phyloP scores from a whole-genome alignment of 1,140 invertebrate species.

The Himalopsyche phryganea region DNA sequence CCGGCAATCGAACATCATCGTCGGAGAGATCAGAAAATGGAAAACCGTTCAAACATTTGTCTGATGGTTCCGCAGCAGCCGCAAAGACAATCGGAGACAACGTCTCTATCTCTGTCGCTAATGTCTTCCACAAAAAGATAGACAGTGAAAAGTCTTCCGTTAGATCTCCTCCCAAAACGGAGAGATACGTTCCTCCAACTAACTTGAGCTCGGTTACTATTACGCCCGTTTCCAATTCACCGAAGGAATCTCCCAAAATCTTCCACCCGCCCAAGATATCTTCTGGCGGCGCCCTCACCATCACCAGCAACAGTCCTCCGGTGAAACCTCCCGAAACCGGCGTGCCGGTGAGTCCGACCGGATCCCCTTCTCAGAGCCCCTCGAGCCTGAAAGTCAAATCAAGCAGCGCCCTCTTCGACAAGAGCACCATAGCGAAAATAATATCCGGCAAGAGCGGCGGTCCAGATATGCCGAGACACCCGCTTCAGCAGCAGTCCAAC shows the following conservation, averaged over 20 bases:
- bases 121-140: slow-evolving; percentile 26
- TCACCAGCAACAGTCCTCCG: slow-evolving; percentile 8
- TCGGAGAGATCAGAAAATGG: slow-evolving; percentile 13
- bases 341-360: neutral
- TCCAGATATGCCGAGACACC: slow-evolving; percentile 9
- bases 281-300: slow-evolving; percentile 1
- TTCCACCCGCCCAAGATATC: slow-evolving; percentile 4
- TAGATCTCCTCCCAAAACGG: slow-evolving; percentile 20
- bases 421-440: slow-evolving; percentile 26
- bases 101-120: slow-evolving; percentile 29
- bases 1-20: neutral
- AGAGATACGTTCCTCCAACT: slow-evolving; percentile 40
- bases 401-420: slow-evolving; percentile 24
- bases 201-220: slow-evolving; percentile 47
- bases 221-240: slow-evolving; percentile 10
- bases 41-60: slow-evolving; percentile 22
- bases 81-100: slow-evolving; percentile 20
- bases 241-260: slow-evolving; percentile 11
- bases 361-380: slow-evolving; percentile 1
- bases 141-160: slow-evolving; percentile 18
- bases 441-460: slow-evolving; percentile 22
- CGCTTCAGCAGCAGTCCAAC: neutral
- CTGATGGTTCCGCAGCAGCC: slow-evolving; percentile 2
- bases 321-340: slow-evolving; percentile 15
- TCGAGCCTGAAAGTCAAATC: slow-evolving; percentile 28